These are phyloP conservation scores for Drosophila orena DNA, from an alignment of 1,140 invertebrate species.

Conservation along the genomic window DNA sequence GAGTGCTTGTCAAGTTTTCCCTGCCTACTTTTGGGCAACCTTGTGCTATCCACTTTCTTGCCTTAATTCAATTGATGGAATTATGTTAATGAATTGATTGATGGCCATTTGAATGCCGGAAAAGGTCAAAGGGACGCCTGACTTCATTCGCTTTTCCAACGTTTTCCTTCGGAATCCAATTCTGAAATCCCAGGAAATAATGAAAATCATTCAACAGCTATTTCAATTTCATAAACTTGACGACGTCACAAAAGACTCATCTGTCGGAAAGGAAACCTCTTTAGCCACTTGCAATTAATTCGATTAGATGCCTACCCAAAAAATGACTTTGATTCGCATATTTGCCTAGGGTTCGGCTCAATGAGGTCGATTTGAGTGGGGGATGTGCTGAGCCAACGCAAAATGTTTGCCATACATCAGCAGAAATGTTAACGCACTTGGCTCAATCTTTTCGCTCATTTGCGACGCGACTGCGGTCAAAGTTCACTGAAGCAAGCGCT, in stretches of 20 bases:
- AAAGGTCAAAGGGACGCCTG: constrained; percentile 24
- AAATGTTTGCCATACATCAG: constrained; percentile 55
- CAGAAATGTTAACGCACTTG: constrained; percentile 34
- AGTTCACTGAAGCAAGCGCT: constrained; percentile 52
- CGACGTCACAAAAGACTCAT: constrained; percentile 32
- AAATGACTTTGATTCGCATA: constrained; percentile 8
- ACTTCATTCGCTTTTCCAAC: background rate
- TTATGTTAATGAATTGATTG: constrained; percentile 57
- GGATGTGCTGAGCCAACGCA: constrained; percentile 18
- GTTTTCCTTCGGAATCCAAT: background rate
- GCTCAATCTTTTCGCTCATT: constrained; percentile 45
- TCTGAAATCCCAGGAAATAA: constrained; percentile 14
- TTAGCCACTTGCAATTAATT: constrained; percentile 68
- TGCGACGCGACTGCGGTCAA: constrained; percentile 62
- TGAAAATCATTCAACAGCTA: constrained; percentile 62
- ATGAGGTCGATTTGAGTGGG: background rate
- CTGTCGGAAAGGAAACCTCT: background rate
- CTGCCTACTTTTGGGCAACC: constrained; percentile 1
- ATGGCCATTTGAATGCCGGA: constrained; percentile 32
- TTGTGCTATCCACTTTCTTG: background rate
- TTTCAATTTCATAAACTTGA: constrained; percentile 42
- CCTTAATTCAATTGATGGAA: constrained; percentile 37
- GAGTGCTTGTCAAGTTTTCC: background rate
- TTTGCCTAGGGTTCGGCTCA: constrained; percentile 24
- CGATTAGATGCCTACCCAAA: constrained; percentile 59